Evolutionary conservation across 2,113 vertebrate genomes (phyloP).

Genomic region (Ploceus nigricollis): DNA sequence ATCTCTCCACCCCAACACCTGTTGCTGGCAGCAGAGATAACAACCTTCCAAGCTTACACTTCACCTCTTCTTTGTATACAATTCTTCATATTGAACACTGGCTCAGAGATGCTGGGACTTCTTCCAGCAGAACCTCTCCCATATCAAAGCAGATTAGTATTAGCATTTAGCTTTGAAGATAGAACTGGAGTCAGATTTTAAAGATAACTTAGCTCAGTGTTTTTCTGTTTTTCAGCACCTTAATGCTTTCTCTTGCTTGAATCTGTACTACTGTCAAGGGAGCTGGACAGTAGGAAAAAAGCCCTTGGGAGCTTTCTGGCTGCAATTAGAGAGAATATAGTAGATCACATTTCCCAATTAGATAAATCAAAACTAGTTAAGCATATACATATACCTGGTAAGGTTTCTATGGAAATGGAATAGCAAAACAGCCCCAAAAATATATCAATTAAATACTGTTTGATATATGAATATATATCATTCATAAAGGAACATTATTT

Average conservation of each 20-base stretch:
- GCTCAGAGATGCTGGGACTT: background rate
- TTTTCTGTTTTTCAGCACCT: background rate
- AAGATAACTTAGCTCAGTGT: background rate
- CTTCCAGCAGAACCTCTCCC: background rate
- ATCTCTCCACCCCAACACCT: background rate
- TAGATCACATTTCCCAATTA: conserved; percentile 35
- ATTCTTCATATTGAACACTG: background rate
- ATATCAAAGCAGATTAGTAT: background rate
- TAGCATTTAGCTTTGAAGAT: background rate
- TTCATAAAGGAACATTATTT: background rate
- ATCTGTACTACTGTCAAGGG: background rate
- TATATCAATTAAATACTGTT: background rate
- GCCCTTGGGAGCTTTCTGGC: background rate
- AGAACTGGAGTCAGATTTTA: background rate
- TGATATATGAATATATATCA: background rate
- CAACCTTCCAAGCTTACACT: background rate
- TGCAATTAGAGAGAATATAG: conserved; percentile 12
- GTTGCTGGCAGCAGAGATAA: background rate
- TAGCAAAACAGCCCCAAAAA: background rate
- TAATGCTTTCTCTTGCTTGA: background rate
- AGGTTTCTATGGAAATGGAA: background rate
- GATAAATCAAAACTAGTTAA: conserved; percentile 20
- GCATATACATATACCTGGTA: background rate
- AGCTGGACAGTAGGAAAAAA: conserved; percentile 1
- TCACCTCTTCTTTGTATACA: background rate